These are phyloP conservation scores for Rhinoraja longicauda DNA, from an alignment of 2,797 vertebrate species.

Conservation along the genomic window DNA sequence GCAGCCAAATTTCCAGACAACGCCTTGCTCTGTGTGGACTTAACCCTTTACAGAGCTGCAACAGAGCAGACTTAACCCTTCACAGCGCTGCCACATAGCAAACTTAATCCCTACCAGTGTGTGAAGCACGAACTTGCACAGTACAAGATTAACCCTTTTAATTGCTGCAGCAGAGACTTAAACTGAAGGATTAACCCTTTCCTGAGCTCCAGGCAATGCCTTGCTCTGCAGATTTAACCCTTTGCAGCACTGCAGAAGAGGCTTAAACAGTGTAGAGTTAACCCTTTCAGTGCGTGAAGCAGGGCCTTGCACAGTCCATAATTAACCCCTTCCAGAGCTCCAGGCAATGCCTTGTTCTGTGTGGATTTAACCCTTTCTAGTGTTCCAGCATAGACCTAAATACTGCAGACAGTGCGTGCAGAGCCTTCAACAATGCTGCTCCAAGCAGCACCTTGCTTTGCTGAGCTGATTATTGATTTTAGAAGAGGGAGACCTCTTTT, in stretches of 20 bases:
- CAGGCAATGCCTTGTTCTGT: not conserved
- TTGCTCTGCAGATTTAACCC: not conserved
- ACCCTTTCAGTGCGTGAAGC: too few relatives aligned
- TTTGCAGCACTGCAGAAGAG: not conserved
- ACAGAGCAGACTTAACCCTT: not conserved
- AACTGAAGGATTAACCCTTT: too few relatives aligned
- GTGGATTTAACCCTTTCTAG: not conserved
- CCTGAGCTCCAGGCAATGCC: not conserved
- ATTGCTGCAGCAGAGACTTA: too few relatives aligned
- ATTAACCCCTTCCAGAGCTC: not conserved
- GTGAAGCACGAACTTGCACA: too few relatives aligned
- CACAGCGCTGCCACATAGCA: not conserved
- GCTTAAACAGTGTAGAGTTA: too few relatives aligned
- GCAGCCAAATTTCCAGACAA: not conserved
- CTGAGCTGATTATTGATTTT: too few relatives aligned
- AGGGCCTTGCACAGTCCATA: too few relatives aligned
- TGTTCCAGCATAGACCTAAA: not conserved
- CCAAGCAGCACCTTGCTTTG: too few relatives aligned
- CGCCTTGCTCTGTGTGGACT: not conserved
- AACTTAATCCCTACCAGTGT: too few relatives aligned
- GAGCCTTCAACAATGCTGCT: not conserved
- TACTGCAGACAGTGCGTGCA: too few relatives aligned
- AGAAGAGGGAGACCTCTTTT: too few relatives aligned
- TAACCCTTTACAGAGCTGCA: not conserved
- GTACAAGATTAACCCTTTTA: too few relatives aligned